These are phyloP conservation scores for Frankliniella intonsa DNA, from an alignment of 2,888 invertebrate genomes.

Conservation along the genomic window DNA sequence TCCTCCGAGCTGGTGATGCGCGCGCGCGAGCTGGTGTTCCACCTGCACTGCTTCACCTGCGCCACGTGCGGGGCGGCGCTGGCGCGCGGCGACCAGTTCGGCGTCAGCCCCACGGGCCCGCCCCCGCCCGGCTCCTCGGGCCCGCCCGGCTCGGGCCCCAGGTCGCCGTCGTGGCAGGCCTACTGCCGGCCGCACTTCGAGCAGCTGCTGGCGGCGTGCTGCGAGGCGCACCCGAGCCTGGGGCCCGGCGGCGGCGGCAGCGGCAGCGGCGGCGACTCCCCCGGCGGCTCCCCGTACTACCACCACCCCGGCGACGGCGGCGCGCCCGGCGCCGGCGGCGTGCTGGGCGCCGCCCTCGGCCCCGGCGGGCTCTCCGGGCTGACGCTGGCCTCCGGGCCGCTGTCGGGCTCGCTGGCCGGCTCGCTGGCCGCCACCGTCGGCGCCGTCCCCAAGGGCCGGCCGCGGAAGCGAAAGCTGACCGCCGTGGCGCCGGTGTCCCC, in stretches of 20 bases:
- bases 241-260: constrained; percentile 27
- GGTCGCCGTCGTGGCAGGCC: constrained; percentile 35
- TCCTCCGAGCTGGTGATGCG: constrained; percentile 88
- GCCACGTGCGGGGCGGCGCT: constrained; percentile 75
- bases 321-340: constrained; percentile 51
- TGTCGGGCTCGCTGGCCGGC: constrained; percentile 51
- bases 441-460: constrained; percentile 70
- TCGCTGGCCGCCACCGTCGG: constrained; percentile 44
- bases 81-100: constrained; percentile 48
- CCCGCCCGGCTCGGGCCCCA: background rate
- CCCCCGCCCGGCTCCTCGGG: background rate
- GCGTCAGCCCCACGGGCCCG: background rate
- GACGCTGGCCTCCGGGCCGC: constrained; percentile 46
- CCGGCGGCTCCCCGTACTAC: constrained; percentile 28
- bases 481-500: background rate
- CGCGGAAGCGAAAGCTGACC: constrained; percentile 68
- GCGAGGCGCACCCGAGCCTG: constrained; percentile 29
- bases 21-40: constrained; percentile 80
- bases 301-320: constrained; percentile 48
- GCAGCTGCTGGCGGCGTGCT: constrained; percentile 46
- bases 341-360: constrained; percentile 31
- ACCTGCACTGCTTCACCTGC: constrained; percentile 86
- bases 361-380: constrained; percentile 36
- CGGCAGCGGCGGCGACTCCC: constrained; percentile 28
- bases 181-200: constrained; percentile 66